phyloP scores from a whole-genome alignment of 2,888 invertebrate species.

The Macrophya alboannulata region DNA sequence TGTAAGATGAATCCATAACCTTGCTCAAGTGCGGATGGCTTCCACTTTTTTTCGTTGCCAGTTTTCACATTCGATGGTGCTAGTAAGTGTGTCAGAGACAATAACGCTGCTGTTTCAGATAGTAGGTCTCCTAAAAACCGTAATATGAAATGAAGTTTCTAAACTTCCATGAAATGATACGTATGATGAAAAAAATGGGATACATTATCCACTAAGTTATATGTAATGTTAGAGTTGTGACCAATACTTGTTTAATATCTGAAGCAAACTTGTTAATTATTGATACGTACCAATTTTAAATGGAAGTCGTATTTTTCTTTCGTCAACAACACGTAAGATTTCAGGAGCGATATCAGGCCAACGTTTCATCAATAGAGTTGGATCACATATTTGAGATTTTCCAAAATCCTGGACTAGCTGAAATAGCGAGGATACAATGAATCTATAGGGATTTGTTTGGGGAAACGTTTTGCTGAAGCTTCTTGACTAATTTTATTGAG shows the following conservation, averaged over 20 bases:
- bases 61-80: constrained; percentile 9
- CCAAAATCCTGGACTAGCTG: constrained; percentile 11
- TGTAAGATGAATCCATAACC: constrained; percentile 18
- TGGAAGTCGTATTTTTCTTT: constrained; percentile 9
- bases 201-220: background rate
- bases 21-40: constrained; percentile 10
- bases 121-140: background rate
- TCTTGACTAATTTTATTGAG: background rate
- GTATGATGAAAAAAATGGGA: background rate
- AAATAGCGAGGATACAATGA: background rate
- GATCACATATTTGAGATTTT: background rate
- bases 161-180: background rate
- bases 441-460: background rate
- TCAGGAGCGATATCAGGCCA: constrained; percentile 25
- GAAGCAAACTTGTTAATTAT: background rate
- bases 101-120: constrained; percentile 14
- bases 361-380: background rate
- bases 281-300: background rate
- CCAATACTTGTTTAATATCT: background rate
- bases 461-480: background rate
- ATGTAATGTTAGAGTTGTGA: background rate
- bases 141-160: background rate
- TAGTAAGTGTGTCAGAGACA: background rate
- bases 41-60: constrained; percentile 12
- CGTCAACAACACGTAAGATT: constrained; percentile 1